A percentile compares a stretch with the other conserved stretches of the same genome.
These are phyloP conservation scores for Synchiropus splendidus DNA, from an alignment of 2,113 vertebrate genomes.

Conservation along the genomic window DNA sequence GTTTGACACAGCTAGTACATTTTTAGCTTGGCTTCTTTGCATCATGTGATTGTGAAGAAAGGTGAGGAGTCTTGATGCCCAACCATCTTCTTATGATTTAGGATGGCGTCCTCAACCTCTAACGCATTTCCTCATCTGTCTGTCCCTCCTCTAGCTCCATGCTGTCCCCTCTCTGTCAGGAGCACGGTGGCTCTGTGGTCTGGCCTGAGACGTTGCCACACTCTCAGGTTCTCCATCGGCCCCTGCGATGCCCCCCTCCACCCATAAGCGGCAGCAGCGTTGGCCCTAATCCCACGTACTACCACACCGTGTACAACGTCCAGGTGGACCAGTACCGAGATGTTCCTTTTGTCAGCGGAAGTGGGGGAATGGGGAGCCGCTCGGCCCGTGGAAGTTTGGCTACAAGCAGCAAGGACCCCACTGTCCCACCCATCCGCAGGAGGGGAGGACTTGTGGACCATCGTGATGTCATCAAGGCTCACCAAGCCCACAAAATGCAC, in stretches of 20 bases:
- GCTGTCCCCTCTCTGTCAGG: slow-evolving; percentile 54
- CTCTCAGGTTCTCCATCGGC: slow-evolving; percentile 34
- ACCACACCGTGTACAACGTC: slow-evolving; percentile 62
- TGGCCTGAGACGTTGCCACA: no score
- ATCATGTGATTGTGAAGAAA: no score
- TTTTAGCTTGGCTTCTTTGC: no score
- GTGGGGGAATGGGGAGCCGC: slow-evolving; percentile 9
- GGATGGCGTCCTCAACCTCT: no score
- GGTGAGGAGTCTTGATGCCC: no score
- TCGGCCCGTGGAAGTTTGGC: slow-evolving; percentile 32
- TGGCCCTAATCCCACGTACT: slow-evolving; percentile 61
- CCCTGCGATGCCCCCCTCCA: slow-evolving; percentile 39
- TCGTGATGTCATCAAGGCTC: slow-evolving; percentile 78
- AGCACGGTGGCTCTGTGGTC: slow-evolving; percentile 53
- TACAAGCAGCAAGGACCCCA: slow-evolving; percentile 26
- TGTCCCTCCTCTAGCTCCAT: slow-evolving; percentile 45
- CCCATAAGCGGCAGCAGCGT: slow-evolving; percentile 58
- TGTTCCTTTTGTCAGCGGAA: slow-evolving; percentile 39
- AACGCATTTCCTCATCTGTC: no score
- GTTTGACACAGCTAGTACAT: no score
- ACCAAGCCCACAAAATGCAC: slow-evolving; percentile 78
- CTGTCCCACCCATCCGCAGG: slow-evolving; percentile 54
- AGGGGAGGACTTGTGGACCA: slow-evolving; percentile 78
- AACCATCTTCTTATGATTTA: no score
- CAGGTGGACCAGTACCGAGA: slow-evolving; percentile 53